A percentile compares a stretch with the other conserved stretches of the same genome.
These are phyloP conservation scores for Sympetrum striolatum DNA, from an alignment of 2,888 invertebrate genomes.

Conservation along the genomic window DNA sequence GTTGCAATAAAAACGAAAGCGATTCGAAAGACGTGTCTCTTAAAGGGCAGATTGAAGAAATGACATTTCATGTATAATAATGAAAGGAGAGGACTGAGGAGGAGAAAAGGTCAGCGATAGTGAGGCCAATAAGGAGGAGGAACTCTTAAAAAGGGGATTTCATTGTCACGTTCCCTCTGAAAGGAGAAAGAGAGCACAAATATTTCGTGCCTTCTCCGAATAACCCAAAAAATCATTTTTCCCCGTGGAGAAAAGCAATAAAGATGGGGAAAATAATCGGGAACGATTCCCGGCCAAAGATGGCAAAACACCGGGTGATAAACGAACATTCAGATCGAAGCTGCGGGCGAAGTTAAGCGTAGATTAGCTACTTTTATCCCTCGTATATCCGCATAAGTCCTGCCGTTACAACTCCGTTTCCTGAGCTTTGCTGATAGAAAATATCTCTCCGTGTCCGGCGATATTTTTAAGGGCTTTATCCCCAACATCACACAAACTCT, in stretches of 20 bases:
- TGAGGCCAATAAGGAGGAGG: too few species aligned
- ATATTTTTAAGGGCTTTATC: slow-evolving; percentile 4
- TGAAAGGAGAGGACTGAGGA: not conserved
- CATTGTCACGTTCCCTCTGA: not conserved
- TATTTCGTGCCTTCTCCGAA: not conserved
- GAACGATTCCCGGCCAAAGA: too few species aligned
- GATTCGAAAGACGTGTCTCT: not conserved
- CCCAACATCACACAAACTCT: not conserved
- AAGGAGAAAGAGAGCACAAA: not conserved
- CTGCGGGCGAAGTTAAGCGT: not conserved
- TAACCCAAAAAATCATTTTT: not conserved
- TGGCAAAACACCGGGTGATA: not conserved
- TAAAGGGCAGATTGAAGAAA: not conserved
- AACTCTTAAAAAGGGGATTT: not conserved
- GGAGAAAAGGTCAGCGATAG: slow-evolving; percentile 8
- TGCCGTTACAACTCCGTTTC: not conserved
- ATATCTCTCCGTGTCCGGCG: not conserved
- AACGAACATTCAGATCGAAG: not conserved
- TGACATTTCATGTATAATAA: slow-evolving; percentile 35
- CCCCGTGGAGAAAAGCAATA: not conserved
- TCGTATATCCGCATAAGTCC: not conserved
- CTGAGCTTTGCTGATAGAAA: not conserved
- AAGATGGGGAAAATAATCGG: not conserved
- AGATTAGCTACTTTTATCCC: not conserved
- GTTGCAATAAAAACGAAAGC: not conserved